Conservation (phyloP, 2,888 invertebrate species). For the Spodoptera littoralis region DNA sequence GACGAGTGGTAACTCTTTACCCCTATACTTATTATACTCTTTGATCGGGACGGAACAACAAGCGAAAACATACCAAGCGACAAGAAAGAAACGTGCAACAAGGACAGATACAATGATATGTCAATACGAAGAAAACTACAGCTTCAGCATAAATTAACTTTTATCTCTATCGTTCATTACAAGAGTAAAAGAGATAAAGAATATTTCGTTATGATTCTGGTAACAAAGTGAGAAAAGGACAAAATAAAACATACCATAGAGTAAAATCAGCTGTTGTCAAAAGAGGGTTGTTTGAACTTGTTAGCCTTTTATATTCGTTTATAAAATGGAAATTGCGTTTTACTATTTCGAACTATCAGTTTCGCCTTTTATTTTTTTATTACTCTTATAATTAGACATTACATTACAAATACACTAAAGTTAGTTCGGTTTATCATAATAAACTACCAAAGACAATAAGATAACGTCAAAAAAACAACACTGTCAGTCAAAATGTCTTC, state of each 20-base stretch:
- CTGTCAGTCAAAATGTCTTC: neutral
- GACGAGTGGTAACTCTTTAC: too few species aligned
- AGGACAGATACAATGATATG: constrained; percentile 44
- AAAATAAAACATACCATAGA: constrained; percentile 58
- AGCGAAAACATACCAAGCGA: constrained; percentile 75
- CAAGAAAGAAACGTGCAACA: constrained; percentile 55
- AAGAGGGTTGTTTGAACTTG: neutral
- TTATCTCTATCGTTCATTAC: constrained; percentile 28
- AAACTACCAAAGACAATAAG: too few species aligned
- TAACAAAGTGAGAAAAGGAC: constrained; percentile 54
- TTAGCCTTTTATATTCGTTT: too few species aligned
- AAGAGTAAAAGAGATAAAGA: constrained; percentile 37
- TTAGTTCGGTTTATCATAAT: too few species aligned
- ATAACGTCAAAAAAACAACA: neutral
- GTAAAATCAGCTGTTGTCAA: constrained; percentile 75
- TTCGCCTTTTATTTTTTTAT: too few species aligned
- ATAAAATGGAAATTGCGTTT: too few species aligned
- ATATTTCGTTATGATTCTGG: neutral
- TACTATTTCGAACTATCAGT: too few species aligned
- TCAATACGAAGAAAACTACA: constrained; percentile 19
- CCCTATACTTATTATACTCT: too few species aligned
- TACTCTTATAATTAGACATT: too few species aligned
- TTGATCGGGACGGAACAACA: constrained; percentile 77
- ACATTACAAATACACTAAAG: too few species aligned
- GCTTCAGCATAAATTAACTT: constrained; percentile 42